Evolutionary conservation across 2,113 vertebrate species (phyloP), one percentile per base, ranked within the genome.

Genomic region (Ceyx melanurus): DNA sequence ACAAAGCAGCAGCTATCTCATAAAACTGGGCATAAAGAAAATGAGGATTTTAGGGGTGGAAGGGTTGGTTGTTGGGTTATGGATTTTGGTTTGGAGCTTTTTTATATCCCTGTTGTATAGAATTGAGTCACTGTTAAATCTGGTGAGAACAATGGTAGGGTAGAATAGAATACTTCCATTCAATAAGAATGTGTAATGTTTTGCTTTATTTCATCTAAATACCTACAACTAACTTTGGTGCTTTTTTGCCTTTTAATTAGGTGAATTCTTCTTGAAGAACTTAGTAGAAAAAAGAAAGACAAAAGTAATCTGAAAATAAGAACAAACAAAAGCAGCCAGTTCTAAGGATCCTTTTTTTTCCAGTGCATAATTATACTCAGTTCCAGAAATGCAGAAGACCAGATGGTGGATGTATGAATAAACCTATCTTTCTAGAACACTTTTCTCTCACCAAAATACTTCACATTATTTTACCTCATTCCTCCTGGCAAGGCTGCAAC

Each of bases 251-350:
- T 81, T 94, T 85, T 62, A 28, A 90, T 95, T 94, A 99, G 99
- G 99, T 72, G 99, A 99, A 98, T 99, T 99, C 97, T 99, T 99
- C 97, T 97, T 99, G 97, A 99, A 99, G 98, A 99, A 99, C 95
- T 97, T 99, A 48, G 97, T 99, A 81, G 95, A 98, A 88, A 98
- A 98, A 95, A 98, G 97, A 93, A 98, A 98, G 97, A 97, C 93
- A 79, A 98, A 98, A 92, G 81, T 71, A 6, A 78, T 97, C 45
- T 98, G 91, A 98, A 78, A 71, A 26, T n/a, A n/a, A 56, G 58
- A 81, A n/a, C 53, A 50, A 92, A 77, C 28, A 23, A 88, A 84
- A 87, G 42, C 70, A 71, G 35, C 23, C 75, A 31, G 16, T 70
- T 67, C 58, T 14, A 48, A 91, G 68, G 66, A 86, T 86, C 54